phyloP scores from a whole-genome alignment of 2,113 vertebrate genomes.

The Hypanus sabinus region DNA sequence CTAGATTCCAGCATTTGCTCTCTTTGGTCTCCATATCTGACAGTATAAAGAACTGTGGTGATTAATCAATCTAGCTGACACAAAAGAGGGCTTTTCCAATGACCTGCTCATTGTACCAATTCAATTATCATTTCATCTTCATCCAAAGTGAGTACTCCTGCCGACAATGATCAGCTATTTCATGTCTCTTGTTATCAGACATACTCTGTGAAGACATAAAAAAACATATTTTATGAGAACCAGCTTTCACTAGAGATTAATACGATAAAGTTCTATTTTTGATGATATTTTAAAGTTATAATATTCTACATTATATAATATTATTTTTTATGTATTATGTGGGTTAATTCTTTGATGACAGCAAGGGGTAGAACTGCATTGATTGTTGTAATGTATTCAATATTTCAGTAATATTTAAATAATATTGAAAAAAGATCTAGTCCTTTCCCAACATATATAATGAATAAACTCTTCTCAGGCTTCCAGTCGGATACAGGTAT shows the following conservation, averaged over 20 bases:
- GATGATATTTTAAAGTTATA: background rate
- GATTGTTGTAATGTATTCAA: background rate
- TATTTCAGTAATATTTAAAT: too few relatives aligned
- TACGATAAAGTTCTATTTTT: too few relatives aligned
- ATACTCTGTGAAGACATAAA: background rate
- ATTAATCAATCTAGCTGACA: background rate
- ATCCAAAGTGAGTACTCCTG: background rate
- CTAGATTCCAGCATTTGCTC: too few relatives aligned
- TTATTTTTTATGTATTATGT: background rate
- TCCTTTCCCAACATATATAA: too few relatives aligned
- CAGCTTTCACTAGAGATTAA: background rate
- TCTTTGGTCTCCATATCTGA: too few relatives aligned
- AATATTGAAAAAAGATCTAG: too few relatives aligned
- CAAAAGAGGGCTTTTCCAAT: background rate
- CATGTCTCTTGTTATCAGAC: background rate
- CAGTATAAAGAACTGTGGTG: background rate
- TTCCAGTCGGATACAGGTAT: too few relatives aligned
- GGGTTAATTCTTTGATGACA: too few relatives aligned
- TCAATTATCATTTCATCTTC: background rate
- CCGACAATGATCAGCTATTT: background rate
- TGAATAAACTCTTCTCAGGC: too few relatives aligned
- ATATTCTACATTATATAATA: background rate
- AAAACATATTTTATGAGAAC: background rate
- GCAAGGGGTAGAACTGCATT: background rate
- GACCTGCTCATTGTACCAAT: background rate